Conservation (phyloP, 2,113 vertebrate species). For the Danionella cerebrum region DNA sequence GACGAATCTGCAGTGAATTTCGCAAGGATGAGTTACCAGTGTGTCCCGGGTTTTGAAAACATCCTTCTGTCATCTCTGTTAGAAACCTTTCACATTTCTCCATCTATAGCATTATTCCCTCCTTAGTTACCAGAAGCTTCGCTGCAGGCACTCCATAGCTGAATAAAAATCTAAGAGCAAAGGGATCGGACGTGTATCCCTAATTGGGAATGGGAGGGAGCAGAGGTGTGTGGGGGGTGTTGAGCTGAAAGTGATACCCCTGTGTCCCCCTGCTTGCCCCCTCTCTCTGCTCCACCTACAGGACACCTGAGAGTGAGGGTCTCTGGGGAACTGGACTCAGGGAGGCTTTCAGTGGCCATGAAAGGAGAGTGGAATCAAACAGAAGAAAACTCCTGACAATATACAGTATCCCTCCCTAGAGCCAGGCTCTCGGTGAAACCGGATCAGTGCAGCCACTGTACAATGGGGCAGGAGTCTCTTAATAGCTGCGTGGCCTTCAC, state of each 20-base stretch:
- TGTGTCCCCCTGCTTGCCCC: slow-evolving; percentile 72
- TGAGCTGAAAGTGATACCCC: slow-evolving; percentile 67
- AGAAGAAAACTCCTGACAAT: slow-evolving; percentile 54
- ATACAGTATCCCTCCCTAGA: slow-evolving; percentile 46
- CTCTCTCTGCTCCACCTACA: slow-evolving; percentile 72
- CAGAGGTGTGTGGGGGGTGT: slow-evolving; percentile 41
- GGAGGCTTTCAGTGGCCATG: slow-evolving; percentile 69
- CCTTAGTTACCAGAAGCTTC: too few species aligned
- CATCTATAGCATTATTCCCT: too few species aligned
- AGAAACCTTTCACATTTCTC: too few species aligned
- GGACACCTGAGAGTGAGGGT: slow-evolving; percentile 70
- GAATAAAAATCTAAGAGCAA: slow-evolving; percentile 8
- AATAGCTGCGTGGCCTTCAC: slow-evolving; percentile 40
- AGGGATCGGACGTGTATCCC: slow-evolving; percentile 42
- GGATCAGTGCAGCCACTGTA: slow-evolving; percentile 48
- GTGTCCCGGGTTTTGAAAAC: too few species aligned
- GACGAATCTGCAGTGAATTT: too few species aligned
- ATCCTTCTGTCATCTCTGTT: too few species aligned
- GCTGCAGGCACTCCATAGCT: too few species aligned
- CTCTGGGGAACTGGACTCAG: slow-evolving; percentile 69
- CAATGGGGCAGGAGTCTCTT: slow-evolving; percentile 42
- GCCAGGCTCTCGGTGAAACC: slow-evolving; percentile 48
- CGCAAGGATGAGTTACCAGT: too few species aligned
- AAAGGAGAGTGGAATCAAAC: slow-evolving; percentile 69
- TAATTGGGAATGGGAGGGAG: slow-evolving; percentile 41